phyloP scores from a whole-genome alignment of 2,797 vertebrate species.

The Loriculus beryllinus region DNA sequence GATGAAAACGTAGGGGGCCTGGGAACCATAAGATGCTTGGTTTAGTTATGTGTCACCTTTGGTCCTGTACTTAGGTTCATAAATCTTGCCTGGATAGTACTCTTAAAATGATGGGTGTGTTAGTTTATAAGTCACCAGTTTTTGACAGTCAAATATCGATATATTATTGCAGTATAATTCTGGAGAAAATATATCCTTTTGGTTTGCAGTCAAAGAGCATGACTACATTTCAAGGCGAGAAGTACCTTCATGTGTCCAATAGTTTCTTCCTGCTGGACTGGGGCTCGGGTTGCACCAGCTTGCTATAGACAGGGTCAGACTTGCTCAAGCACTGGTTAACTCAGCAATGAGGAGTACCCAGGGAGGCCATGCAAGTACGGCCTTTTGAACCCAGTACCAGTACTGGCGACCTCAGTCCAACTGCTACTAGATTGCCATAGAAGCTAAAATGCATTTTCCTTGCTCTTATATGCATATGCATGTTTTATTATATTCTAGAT shows the following conservation, averaged over 20 bases:
- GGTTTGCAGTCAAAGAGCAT: neutral
- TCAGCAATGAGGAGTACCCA: neutral
- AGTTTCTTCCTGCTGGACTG: neutral
- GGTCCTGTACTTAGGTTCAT: neutral
- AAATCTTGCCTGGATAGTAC: neutral
- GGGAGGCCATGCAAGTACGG: fast-evolving
- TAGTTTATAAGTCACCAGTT: neutral
- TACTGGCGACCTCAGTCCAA: neutral
- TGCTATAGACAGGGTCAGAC: neutral
- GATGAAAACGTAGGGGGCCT: neutral
- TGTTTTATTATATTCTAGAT: neutral
- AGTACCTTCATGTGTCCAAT: neutral
- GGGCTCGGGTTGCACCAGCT: neutral
- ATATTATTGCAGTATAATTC: neutral
- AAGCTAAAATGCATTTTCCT: neutral
- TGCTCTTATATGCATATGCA: neutral
- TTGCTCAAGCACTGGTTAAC: neutral
- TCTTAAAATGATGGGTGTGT: neutral
- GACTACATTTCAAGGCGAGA: neutral
- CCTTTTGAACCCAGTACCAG: neutral
- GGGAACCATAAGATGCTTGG: neutral
- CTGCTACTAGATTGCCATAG: neutral
- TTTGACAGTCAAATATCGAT: neutral
- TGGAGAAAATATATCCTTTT: neutral
- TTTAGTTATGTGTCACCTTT: neutral